Evolutionary conservation across 2,888 invertebrate genomes (phyloP), one percentile per base, ranked within the genome.

Genomic region (Melanotus villosus): DNA sequence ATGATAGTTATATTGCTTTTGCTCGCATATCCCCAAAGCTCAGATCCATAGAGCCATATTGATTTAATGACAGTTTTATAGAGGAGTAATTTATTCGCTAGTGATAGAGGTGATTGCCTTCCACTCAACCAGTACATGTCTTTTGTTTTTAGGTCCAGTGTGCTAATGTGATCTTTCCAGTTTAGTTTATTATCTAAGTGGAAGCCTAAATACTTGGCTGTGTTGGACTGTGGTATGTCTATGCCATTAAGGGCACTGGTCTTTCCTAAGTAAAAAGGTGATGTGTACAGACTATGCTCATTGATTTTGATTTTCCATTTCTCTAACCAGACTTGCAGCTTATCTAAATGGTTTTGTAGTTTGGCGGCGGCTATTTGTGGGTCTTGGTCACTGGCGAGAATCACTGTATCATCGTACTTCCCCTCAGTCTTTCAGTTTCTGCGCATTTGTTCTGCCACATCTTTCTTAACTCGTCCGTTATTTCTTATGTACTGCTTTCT

Each of bases 61-160:
- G 56, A 21, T 34, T 56, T 56, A 2, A 34, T 56, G 32, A 58
- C 58, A 43, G 41, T 58, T 23, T 41, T 58, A 14, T 43, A 41
- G 10, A 58, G 26, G 7, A 26, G 26, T 26, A 3, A 5, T 26
- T 26, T 26, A 26, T 58, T 58, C 30, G 21, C 58, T 41, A 58
- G 26, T 12, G 38, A 58, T 43, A 41, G n/a, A 9, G 18, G 2
- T 21, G 23, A 58, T 23, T 58, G 7, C 12, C 58, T 38, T 38
- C 38, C 9, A 21, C 38, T 23, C 9, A 58, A 16, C 43, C 58
- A 58, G 21, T 58, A 36, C 26, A 58, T 19, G 2, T 58, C 23
- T 58, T 58, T 58, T 41, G 7, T 58, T 41, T 38, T 58, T 12
- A 23, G 18, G 56, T 54, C 54, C 19, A 54, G n/a, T 47, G 6